phyloP scores from a whole-genome alignment of 1,140 invertebrate genomes.

The Bicyclus anynana region DNA sequence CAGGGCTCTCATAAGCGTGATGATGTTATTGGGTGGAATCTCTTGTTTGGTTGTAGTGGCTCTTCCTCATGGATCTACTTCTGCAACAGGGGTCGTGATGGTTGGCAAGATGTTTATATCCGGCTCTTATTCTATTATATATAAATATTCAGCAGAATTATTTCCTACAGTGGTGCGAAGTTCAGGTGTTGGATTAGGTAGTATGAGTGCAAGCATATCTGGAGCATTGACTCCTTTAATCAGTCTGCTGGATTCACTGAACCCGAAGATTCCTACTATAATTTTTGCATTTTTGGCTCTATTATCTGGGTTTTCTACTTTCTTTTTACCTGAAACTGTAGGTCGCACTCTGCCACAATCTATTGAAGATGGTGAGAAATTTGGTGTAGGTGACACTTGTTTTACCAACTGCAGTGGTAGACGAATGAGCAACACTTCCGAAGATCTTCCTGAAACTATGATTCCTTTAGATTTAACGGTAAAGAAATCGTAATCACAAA shows the following conservation, averaged over 20 bases:
- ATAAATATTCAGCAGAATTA: conserved; percentile 93
- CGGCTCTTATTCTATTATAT: conserved; percentile 90
- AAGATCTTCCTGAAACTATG: conserved; percentile 64
- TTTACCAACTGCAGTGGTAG: conserved; percentile 89
- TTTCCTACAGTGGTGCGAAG: conserved; percentile 92
- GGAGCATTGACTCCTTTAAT: conserved; percentile 90
- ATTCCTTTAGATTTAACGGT: conserved; percentile 55
- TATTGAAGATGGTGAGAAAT: conserved; percentile 89
- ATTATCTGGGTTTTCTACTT: conserved; percentile 83
- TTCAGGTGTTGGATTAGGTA: conserved; percentile 90
- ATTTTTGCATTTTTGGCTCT: conserved; percentile 87
- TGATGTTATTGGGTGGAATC: conserved; percentile 85
- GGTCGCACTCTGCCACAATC: conserved; percentile 89
- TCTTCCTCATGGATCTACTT: conserved; percentile 78
- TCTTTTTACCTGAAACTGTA: conserved; percentile 90
- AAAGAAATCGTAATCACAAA: conserved; percentile 42
- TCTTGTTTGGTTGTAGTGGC: conserved; percentile 83
- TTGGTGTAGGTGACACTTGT: conserved; percentile 87
- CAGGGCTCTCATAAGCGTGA: conserved; percentile 82
- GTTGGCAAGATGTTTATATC: conserved; percentile 90
- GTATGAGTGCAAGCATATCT: conserved; percentile 92
- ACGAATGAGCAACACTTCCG: conserved; percentile 84
- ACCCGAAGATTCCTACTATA: conserved; percentile 83
- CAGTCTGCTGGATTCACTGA: conserved; percentile 81
- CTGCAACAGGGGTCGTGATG: conserved; percentile 80